phyloP scores from a whole-genome alignment of 2,888 invertebrate species.

The Macroteleia sp. region DNA sequence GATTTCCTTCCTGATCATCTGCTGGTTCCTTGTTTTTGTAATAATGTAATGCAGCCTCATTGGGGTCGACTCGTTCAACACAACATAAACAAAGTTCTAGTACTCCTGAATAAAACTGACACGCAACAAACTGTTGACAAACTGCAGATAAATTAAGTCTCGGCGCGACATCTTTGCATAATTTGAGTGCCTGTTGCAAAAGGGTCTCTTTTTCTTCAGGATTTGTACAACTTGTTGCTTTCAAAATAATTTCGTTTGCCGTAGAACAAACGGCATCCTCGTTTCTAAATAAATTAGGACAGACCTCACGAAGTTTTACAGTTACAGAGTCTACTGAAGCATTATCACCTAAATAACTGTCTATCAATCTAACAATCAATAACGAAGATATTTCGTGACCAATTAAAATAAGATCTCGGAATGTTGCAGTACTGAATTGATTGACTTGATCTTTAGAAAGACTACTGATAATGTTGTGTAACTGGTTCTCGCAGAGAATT shows the following conservation, averaged over 20 bases:
- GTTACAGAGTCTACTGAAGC: slow-evolving; percentile 97
- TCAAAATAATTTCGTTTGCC: slow-evolving; percentile 95
- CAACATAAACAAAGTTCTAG: slow-evolving; percentile 94
- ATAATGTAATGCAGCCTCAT: slow-evolving; percentile 93
- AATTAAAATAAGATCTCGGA: slow-evolving; percentile 90
- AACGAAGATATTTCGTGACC: slow-evolving; percentile 91
- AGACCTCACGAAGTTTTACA: slow-evolving; percentile 92
- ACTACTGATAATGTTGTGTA: slow-evolving; percentile 90
- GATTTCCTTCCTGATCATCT: slow-evolving; percentile 93
- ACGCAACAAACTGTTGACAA: slow-evolving; percentile 92
- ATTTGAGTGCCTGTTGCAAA: slow-evolving; percentile 89
- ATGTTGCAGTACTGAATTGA: slow-evolving; percentile 86
- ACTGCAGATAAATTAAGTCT: slow-evolving; percentile 93
- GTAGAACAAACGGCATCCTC: slow-evolving; percentile 99
- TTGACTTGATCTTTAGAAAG: slow-evolving; percentile 87
- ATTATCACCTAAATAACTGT: slow-evolving; percentile 96
- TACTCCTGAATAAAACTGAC: slow-evolving; percentile 94
- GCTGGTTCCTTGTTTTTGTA: slow-evolving; percentile 93
- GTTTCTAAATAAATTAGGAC: slow-evolving; percentile 95
- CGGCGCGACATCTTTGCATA: slow-evolving; percentile 95
- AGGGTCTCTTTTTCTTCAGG: slow-evolving; percentile 90
- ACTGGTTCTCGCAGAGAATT: slow-evolving; percentile 95
- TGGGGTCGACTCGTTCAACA: slow-evolving; percentile 94
- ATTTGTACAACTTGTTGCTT: slow-evolving; percentile 90
- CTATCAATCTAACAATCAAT: slow-evolving; percentile 93